Percentiles rank a stretch among this genome's conserved stretches.
These are phyloP conservation scores for Phyllostomus discolor DNA, from an alignment of 2,113 vertebrate species.

Conservation along the genomic window DNA sequence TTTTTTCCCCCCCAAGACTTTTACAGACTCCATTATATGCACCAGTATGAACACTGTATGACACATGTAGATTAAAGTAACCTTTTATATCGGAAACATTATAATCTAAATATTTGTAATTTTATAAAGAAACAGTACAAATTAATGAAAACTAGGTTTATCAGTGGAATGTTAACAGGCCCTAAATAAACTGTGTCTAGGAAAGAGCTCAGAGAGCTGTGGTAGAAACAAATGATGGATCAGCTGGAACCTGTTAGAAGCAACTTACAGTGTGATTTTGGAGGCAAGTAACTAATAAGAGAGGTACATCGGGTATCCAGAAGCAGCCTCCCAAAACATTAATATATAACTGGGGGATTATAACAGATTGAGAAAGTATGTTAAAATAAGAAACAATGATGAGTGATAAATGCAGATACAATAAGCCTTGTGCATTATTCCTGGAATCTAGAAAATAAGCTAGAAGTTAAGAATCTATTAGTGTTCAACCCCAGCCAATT, in stretches of 20 bases:
- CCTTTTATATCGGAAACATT: not conserved
- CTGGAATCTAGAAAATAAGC: constrained; percentile 20
- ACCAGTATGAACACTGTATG: not conserved
- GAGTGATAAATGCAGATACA: constrained; percentile 16
- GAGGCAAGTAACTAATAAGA: constrained; percentile 37
- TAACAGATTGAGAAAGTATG: not conserved
- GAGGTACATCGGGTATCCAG: not conserved
- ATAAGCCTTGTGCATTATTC: not conserved
- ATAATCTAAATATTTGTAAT: not conserved
- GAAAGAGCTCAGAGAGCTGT: not conserved
- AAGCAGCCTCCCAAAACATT: not conserved
- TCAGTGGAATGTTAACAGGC: not conserved
- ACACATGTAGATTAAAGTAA: not conserved
- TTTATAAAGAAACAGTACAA: constrained; percentile 27
- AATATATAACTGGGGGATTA: constrained; percentile 23
- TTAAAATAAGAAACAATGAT: constrained; percentile 26
- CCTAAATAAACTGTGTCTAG: not conserved
- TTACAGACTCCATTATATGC: not conserved
- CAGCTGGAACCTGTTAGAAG: not conserved
- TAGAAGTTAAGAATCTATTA: constrained; percentile 15
- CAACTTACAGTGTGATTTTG: not conserved
- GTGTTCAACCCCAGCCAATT: not conserved
- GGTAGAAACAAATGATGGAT: not conserved
- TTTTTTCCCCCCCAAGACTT: not conserved
- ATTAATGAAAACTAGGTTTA: constrained; percentile 1